Conservation (phyloP, 2,888 invertebrate species). For the Heliconius hortense region DNA sequence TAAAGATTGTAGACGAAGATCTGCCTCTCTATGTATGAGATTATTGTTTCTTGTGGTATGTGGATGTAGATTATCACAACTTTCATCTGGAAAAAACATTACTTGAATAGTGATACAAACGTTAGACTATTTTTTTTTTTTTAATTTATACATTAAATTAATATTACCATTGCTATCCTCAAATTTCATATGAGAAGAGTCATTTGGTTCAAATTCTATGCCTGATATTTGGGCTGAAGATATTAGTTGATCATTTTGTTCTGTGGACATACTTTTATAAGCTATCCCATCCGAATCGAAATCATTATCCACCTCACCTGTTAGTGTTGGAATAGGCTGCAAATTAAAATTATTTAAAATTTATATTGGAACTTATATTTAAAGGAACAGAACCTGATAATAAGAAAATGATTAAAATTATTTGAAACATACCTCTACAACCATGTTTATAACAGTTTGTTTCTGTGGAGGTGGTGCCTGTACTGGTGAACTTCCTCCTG, state of each 20-base stretch:
- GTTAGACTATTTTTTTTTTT: not conserved
- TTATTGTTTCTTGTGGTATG: constrained; percentile 4
- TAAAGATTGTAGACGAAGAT: constrained; percentile 3
- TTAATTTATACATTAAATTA: not conserved
- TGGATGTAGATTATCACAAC: constrained; percentile 4
- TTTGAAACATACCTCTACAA: not conserved
- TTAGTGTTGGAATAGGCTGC: constrained; percentile 3
- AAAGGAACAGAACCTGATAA: not conserved
- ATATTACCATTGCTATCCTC: constrained; percentile 12
- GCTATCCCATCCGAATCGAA: constrained; percentile 17
- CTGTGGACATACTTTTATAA: constrained; percentile 2
- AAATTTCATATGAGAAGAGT: constrained; percentile 11
- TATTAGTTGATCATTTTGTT: not conserved
- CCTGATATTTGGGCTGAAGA: not conserved
- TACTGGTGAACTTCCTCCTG: constrained; percentile 15
- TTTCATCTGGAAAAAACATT: not conserved
- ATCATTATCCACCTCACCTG: constrained; percentile 10
- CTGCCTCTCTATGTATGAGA: not conserved
- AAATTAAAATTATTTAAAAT: not conserved
- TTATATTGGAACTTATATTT: not conserved
- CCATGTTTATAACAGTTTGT: constrained; percentile 2
- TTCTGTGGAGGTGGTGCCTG: not conserved
- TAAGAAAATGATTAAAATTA: not conserved
- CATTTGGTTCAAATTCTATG: constrained; percentile 11
- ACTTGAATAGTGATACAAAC: not conserved